Base-by-base conservation (phyloP, 2,797 vertebrate species). In the Leucoraja ocellata region DNA sequence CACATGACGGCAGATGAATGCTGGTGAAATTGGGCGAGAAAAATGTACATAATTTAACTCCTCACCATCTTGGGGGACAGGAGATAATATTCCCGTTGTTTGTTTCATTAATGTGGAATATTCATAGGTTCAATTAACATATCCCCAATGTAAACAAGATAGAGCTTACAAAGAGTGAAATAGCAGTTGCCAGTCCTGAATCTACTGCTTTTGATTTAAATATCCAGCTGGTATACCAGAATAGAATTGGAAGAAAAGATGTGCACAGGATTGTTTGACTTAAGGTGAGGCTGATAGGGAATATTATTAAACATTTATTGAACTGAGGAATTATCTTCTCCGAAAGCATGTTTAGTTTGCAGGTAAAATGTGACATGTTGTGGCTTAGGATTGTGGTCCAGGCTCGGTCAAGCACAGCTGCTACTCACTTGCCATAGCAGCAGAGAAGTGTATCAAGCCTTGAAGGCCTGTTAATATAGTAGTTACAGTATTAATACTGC, bases 101-200 rank as follows among this genome's bases (percentile, higher is more conserved):
- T 84, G 28, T 84, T 84, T 61, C 81, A 84, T 84, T 25, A 61
- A 84, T 28, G 54, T 61, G n/a, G 11, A 84, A 84, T 84, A 84
- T 61, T 84, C 81, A 84, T 58, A 61, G 25, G n/a, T 28, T 23
- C 54, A 4, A 14, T n/a, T 84, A 84, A 84, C 80, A 58, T 84
- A 58, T 83, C 81, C 81, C 54, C 54, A 61, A 1, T 61, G 54
- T 10, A 84, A 84, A 25, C 54, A 61, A 14, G 54, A n/a, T 61
- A 25, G 81, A 84, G 81, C 2, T 84, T 61, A 61, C 54, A 84
- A 61, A 61, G 25, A 61, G 10, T 28, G 28, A 25, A 61, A 61
- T 84, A 61, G 54, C 25, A 28, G 10, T 61, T 84, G 54, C 81
- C 25, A 61, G 81, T 28, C 2, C 81, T 84, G 54, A 84, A n/a